phyloP scores from a whole-genome alignment of 2,113 vertebrate species.

The Odontophorus gujanensis region DNA sequence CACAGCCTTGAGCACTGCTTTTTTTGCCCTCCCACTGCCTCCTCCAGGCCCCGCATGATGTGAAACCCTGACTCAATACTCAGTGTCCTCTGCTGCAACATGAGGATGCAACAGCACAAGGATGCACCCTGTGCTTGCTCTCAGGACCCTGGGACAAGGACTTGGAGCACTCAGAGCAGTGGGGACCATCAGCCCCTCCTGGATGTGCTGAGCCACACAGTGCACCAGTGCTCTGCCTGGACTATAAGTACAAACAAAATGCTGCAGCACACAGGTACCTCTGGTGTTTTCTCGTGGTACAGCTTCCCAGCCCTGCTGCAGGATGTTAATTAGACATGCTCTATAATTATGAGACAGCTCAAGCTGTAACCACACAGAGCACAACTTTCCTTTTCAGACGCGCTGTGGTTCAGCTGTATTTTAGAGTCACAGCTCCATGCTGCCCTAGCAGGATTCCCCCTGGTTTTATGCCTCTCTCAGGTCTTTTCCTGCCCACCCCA shows the following conservation, averaged over 20 bases:
- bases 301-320: constrained; percentile 60
- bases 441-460: not conserved
- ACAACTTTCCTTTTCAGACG: constrained; percentile 66
- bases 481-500: not conserved
- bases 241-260: constrained; percentile 10
- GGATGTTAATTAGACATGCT: constrained; percentile 47
- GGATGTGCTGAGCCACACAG: not conserved
- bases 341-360: constrained; percentile 67
- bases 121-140: not conserved
- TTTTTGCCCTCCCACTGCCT: not conserved
- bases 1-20: not conserved
- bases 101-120: not conserved
- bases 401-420: constrained; percentile 41
- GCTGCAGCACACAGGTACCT: constrained; percentile 44
- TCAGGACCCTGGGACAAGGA: not conserved
- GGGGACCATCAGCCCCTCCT: not conserved
- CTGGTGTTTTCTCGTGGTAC: constrained; percentile 59
- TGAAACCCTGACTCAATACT: not conserved
- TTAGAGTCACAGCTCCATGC: not conserved
- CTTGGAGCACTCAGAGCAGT: not conserved
- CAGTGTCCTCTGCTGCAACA: not conserved
- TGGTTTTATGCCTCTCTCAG: not conserved
- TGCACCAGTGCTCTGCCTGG: not conserved
- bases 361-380: constrained; percentile 67
- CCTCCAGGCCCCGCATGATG: not conserved